phyloP scores from a whole-genome alignment of 2,888 invertebrate genomes.

The Drosophila gaucha region DNA sequence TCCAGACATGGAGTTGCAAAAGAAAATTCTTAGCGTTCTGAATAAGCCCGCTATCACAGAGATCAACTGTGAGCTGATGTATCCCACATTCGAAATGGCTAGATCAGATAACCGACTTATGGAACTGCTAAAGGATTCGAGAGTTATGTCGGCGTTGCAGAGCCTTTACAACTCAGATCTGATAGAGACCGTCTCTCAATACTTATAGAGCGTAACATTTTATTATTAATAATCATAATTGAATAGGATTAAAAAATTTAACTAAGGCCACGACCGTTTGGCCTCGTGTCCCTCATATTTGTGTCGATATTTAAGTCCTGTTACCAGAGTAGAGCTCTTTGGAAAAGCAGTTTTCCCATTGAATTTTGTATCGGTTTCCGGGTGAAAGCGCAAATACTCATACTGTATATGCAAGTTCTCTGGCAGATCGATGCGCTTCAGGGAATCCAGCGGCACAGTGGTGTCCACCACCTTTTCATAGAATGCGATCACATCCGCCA shows the following conservation, averaged over 20 bases:
- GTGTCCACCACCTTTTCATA: conserved; percentile 90
- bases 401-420: conserved; percentile 94
- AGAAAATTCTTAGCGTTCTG: conserved; percentile 83
- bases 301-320: conserved; percentile 91
- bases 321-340: conserved; percentile 92
- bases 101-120: conserved; percentile 85
- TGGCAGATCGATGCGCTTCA: conserved; percentile 91
- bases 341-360: conserved; percentile 94
- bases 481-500: conserved; percentile 90
- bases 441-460: conserved; percentile 89
- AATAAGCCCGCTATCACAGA: conserved; percentile 84
- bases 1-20: conserved; percentile 84
- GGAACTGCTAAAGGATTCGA: conserved; percentile 90
- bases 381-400: conserved; percentile 93
- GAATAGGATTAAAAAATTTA: conserved; percentile 21
- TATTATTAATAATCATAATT: conserved; percentile 30
- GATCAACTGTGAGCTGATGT: conserved; percentile 71
- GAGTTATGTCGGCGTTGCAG: conserved; percentile 92
- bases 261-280: conserved; percentile 87
- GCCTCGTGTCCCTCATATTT: conserved; percentile 91
- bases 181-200: conserved; percentile 65
- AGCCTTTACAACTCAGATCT: conserved; percentile 86
- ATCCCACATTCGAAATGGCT: conserved; percentile 75
- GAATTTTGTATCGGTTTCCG: conserved; percentile 90
- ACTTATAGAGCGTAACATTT: conserved; percentile 71